These are phyloP conservation scores for Cosmia trapezina DNA, from an alignment of 2,888 invertebrate genomes.

Conservation along the genomic window DNA sequence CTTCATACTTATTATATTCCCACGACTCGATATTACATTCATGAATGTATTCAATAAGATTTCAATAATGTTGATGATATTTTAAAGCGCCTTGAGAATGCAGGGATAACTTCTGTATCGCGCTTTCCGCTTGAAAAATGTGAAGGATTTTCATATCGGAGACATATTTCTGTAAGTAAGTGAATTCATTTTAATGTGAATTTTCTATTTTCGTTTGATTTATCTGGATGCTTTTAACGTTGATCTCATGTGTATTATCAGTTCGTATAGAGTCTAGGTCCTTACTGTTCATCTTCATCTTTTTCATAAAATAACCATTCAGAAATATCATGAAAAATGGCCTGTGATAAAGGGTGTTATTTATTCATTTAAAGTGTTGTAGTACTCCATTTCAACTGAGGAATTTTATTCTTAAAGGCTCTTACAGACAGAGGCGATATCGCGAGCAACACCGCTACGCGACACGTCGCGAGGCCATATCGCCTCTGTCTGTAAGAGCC, in stretches of 20 bases:
- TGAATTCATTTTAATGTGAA: conserved; percentile 6
- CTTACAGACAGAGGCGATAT: too few species aligned
- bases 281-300: background rate
- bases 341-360: background rate
- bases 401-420: background rate
- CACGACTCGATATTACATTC: conserved; percentile 43
- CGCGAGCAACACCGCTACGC: too few species aligned
- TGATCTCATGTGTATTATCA: background rate
- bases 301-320: background rate
- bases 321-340: background rate
- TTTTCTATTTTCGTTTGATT: background rate
- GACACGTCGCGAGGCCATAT: too few species aligned
- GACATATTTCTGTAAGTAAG: conserved; percentile 12
- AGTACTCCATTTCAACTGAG: background rate
- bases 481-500: too few species aligned
- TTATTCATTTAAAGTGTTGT: background rate
- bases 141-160: conserved; percentile 43
- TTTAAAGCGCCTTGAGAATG: conserved; percentile 44
- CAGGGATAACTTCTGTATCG: conserved; percentile 27
- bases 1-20: conserved; percentile 14
- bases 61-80: conserved; percentile 59
- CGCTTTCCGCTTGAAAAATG: conserved; percentile 41
- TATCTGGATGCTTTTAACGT: background rate
- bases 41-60: conserved; percentile 50
- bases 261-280: background rate